These are phyloP conservation scores for Alca torda DNA, from an alignment of 2,797 vertebrate species.

Conservation along the genomic window DNA sequence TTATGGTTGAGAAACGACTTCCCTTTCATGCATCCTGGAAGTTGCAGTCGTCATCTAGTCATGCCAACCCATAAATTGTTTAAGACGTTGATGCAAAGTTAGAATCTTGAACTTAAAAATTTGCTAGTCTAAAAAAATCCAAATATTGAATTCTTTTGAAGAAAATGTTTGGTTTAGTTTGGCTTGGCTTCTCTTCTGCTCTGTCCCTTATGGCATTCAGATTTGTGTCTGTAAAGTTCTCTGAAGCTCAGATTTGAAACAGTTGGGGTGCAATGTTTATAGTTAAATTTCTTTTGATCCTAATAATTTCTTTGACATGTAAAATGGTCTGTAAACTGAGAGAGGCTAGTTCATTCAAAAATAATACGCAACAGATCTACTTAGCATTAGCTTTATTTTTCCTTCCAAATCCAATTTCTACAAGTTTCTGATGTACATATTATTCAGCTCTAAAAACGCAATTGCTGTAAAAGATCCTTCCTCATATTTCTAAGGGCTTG, in stretches of 20 bases:
- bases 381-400: conserved; percentile 13
- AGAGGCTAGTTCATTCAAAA: background rate
- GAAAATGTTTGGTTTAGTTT: background rate
- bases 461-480: background rate
- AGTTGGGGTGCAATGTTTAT: background rate
- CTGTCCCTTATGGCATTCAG: background rate
- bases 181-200: background rate
- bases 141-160: background rate
- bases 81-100: background rate
- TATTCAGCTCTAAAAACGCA: conserved; percentile 19
- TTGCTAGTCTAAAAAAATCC: background rate
- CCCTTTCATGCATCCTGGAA: background rate
- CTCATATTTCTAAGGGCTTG: conserved; percentile 7
- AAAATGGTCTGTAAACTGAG: background rate
- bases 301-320: background rate
- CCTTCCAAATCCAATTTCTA: background rate
- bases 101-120: background rate
- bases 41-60: background rate
- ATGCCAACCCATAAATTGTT: background rate
- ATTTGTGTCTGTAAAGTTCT: background rate
- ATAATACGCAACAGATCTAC: background rate
- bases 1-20: background rate
- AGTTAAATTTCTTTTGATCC: background rate
- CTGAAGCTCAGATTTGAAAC: background rate
- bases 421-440: conserved; percentile 10